Evolutionary conservation across 92 coral and sea anemone species (phyloP).

Genomic region (Phenganax subtilis): DNA sequence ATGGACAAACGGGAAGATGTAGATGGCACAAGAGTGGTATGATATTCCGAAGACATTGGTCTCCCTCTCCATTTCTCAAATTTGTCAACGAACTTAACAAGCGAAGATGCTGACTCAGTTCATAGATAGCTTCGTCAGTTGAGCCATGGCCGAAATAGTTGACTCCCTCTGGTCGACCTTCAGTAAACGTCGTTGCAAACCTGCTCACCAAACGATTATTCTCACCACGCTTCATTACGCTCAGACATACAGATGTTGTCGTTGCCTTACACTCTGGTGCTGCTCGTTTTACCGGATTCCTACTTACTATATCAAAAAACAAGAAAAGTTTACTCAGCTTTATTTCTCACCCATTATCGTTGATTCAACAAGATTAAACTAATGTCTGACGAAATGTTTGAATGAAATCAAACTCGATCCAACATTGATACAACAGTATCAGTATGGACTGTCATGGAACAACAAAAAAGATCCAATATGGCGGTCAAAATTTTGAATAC

Average conservation of each 20-base stretch:
- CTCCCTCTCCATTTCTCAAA: not conserved
- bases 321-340: no score
- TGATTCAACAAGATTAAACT: no score
- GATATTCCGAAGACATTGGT: not conserved
- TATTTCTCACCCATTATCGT: no score
- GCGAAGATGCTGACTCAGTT: slow-evolving; percentile 15
- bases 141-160: slow-evolving; percentile 18
- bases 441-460: no score
- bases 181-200: not conserved
- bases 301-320: no score
- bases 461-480: no score
- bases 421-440: no score
- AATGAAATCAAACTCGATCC: no score
- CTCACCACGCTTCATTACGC: not conserved
- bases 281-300: no score
- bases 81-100: not conserved
- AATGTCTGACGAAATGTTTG: no score
- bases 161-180: not conserved
- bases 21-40: slow-evolving; percentile 4
- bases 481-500: no score
- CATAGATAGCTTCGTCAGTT: slow-evolving; percentile 21
- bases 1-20: slow-evolving; percentile 13
- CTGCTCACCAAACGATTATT: not conserved
- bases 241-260: not conserved
- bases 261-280: not conserved